These are phyloP conservation scores for Trididemnum clinides DNA, from an alignment of 23 tunicate genomes.

Conservation along the genomic window DNA sequence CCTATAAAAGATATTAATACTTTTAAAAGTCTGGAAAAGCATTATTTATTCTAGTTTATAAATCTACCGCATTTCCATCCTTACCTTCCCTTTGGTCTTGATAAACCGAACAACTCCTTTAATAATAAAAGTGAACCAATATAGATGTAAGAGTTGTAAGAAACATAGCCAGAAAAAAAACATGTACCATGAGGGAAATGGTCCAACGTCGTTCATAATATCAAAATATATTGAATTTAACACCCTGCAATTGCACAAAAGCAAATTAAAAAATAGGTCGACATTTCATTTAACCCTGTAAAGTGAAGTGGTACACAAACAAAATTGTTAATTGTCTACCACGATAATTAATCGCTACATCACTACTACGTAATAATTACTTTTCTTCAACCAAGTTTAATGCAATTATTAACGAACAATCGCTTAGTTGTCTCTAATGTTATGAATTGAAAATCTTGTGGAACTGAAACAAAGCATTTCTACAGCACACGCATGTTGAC, in stretches of 20 bases:
- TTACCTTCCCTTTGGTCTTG: constrained; percentile 48
- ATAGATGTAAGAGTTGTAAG: constrained; percentile 74
- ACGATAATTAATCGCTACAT: too few relatives aligned
- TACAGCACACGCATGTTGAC: too few relatives aligned
- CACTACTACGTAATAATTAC: too few relatives aligned
- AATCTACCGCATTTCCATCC: neutral
- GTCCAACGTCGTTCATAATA: constrained; percentile 42
- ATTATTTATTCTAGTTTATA: neutral
- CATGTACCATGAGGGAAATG: constrained; percentile 73
- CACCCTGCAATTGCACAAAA: constrained; percentile 42
- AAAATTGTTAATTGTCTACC: too few relatives aligned
- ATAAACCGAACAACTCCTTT: constrained; percentile 51
- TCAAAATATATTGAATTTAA: constrained; percentile 66
- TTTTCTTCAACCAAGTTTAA: too few relatives aligned
- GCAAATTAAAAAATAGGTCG: too few relatives aligned
- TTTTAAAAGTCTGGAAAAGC: neutral
- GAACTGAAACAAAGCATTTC: too few relatives aligned
- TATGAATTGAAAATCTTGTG: too few relatives aligned
- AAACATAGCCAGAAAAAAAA: constrained; percentile 53
- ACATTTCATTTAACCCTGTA: too few relatives aligned
- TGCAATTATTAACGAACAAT: too few relatives aligned
- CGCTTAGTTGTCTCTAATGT: too few relatives aligned
- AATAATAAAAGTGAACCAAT: constrained; percentile 75
- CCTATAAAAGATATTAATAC: neutral
- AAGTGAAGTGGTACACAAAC: too few relatives aligned